phyloP scores from a whole-genome alignment of 2,113 vertebrate genomes.

The Ailurus styani region DNA sequence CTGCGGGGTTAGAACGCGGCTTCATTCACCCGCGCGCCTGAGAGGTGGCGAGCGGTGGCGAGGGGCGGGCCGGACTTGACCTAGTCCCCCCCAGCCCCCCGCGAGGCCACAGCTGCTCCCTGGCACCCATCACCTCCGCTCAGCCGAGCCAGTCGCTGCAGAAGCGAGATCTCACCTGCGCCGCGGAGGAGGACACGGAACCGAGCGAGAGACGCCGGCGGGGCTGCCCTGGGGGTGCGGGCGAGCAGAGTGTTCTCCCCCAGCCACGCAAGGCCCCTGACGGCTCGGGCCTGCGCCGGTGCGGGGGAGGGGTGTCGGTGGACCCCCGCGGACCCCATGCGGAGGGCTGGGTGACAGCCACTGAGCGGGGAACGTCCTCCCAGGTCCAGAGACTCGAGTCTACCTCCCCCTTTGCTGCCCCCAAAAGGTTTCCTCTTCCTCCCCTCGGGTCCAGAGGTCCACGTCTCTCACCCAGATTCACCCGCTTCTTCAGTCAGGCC shows the following conservation, averaged over 20 bases:
- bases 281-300: not conserved
- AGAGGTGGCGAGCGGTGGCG: not conserved
- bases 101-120: not conserved
- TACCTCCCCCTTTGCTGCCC: not conserved
- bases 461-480: not conserved
- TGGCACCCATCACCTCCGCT: constrained; percentile 46
- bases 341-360: accelerated
- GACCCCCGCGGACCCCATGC: accelerated
- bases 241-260: not conserved
- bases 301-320: accelerated
- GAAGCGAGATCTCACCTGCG: constrained; percentile 18
- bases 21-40: not conserved
- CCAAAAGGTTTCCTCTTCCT: not conserved
- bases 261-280: not conserved
- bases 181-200: constrained; percentile 20
- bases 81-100: not conserved
- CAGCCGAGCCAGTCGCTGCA: not conserved
- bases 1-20: not conserved
- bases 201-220: not conserved
- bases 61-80: not conserved
- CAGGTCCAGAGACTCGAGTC: accelerated
- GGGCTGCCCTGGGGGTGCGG: not conserved
- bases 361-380: not conserved
- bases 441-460: accelerated
- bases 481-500: not conserved